A percentile compares a stretch with the other conserved stretches of the same genome.
These are phyloP conservation scores for Anastrepha obliqua DNA, from an alignment of 1,140 invertebrate species.

Conservation along the genomic window DNA sequence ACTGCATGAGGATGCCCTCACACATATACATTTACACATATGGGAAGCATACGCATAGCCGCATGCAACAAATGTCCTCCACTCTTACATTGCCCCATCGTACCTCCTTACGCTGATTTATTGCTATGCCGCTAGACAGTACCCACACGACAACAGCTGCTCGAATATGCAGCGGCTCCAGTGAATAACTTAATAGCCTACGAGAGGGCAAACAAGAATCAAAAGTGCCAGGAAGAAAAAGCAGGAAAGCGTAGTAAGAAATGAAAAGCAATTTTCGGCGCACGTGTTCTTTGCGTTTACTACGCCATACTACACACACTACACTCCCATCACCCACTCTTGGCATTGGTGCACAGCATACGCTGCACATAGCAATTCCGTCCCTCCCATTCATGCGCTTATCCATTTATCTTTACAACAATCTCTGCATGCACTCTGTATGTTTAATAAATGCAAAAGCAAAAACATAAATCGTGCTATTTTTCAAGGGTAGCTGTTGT, in stretches of 20 bases:
- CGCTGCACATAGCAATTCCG: background rate
- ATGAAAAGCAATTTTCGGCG: constrained; percentile 23
- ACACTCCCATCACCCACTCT: background rate
- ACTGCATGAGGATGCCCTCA: background rate
- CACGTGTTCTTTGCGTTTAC: constrained; percentile 28
- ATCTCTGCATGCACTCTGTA: constrained; percentile 15
- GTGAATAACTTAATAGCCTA: background rate
- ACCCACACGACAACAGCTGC: background rate
- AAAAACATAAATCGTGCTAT: background rate
- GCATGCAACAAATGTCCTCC: background rate
- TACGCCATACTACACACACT: background rate
- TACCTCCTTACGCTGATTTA: constrained; percentile 8
- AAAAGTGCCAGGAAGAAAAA: background rate
- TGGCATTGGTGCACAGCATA: background rate
- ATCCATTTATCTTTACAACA: constrained; percentile 9
- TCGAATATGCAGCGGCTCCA: no score
- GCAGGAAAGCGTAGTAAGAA: background rate
- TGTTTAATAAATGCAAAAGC: background rate
- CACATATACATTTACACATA: background rate
- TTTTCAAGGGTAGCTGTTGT: constrained; percentile 40
- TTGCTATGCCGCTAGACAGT: background rate
- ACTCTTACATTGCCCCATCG: no score
- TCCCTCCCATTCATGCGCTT: background rate
- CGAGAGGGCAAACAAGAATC: background rate
- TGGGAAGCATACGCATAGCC: background rate